Conservation (phyloP, 53 echinoderm and acorn worm genomes). For the Paracentrotus lividus region DNA sequence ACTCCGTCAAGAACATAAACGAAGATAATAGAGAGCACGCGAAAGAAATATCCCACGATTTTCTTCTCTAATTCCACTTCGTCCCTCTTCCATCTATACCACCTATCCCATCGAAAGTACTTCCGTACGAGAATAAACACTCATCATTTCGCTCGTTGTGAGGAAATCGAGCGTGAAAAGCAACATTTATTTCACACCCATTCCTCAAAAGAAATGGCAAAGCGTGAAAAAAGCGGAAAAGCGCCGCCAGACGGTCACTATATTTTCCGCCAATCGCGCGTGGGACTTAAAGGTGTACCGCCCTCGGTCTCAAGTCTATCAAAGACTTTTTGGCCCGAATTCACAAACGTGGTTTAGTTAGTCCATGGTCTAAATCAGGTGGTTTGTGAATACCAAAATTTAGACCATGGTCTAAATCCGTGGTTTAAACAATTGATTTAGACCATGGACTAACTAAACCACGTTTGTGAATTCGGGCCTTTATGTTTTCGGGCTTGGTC, state of each 20-base stretch:
- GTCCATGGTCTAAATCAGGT: no score
- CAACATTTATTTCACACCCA: conserved; percentile 63
- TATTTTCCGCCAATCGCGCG: conserved; percentile 6
- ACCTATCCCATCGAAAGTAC: conserved; percentile 54
- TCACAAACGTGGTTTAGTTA: no score
- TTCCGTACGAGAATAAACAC: conserved; percentile 64
- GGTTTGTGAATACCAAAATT: no score
- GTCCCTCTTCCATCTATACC: conserved; percentile 36
- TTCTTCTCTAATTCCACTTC: conserved; percentile 58
- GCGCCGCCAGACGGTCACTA: conserved; percentile 39
- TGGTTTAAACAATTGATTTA: no score
- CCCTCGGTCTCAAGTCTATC: no score
- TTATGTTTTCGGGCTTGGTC: no score
- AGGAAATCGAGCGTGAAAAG: conserved; percentile 39
- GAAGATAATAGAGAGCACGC: neutral
- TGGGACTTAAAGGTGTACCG: no score
- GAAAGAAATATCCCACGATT: conserved; percentile 52
- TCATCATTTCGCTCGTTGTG: conserved; percentile 63
- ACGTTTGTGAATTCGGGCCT: no score
- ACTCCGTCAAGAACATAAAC: neutral
- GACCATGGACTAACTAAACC: no score
- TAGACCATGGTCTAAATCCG: no score
- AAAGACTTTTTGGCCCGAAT: no score
- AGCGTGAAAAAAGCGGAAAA: conserved; percentile 14
- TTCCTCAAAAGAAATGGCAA: conserved; percentile 21